Evolutionary conservation across 2,888 invertebrate species (phyloP).

Genomic region (Tachina lurida): DNA sequence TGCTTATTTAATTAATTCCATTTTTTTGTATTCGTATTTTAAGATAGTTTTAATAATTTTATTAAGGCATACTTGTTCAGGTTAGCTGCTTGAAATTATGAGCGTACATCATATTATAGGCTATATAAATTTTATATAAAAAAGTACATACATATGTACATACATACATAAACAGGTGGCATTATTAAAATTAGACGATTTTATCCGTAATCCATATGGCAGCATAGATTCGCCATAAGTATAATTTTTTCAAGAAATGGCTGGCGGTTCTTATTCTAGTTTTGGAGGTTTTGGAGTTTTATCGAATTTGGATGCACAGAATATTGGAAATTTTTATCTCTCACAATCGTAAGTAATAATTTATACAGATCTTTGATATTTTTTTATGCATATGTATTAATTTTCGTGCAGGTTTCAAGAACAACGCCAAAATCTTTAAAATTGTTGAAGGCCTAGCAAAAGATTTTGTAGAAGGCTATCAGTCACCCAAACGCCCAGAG

Average conservation of each 20-base stretch:
- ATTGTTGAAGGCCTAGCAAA: conserved; percentile 75
- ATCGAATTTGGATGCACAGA: not conserved
- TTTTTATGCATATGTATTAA: not conserved
- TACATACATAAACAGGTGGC: no score
- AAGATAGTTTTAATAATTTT: conserved; percentile 13
- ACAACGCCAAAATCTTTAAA: conserved; percentile 76
- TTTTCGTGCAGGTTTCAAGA: conserved; percentile 75
- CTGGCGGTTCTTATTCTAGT: not conserved
- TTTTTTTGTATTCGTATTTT: not conserved
- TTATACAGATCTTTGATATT: not conserved
- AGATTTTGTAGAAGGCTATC: conserved; percentile 74
- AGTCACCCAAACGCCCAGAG: conserved; percentile 74
- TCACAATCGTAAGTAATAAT: conserved; percentile 68
- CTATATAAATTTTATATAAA: not conserved
- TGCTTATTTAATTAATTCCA: conserved; percentile 25
- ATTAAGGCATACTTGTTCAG: not conserved
- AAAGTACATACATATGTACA: not conserved
- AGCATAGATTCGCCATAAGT: not conserved
- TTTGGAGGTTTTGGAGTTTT: not conserved
- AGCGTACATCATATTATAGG: not conserved
- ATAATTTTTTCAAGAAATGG: not conserved
- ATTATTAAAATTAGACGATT: no score
- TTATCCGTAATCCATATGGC: no score
- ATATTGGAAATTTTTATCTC: conserved; percentile 33
- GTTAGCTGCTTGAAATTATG: not conserved